These are phyloP conservation scores for Lithobates sylvaticus DNA, from an alignment of 2,797 vertebrate species.

Conservation along the genomic window DNA sequence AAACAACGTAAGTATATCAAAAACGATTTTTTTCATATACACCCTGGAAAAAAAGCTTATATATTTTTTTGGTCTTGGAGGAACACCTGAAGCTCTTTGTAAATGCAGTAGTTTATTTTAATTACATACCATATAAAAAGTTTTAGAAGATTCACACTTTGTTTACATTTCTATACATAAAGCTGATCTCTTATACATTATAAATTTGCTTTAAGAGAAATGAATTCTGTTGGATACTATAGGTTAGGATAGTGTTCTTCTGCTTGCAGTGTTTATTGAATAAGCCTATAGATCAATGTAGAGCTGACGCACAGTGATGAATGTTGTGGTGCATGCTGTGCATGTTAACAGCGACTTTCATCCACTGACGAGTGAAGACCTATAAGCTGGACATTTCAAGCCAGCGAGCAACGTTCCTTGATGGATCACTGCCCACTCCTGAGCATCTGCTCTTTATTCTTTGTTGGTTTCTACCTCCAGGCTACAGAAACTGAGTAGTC, in stretches of 20 bases:
- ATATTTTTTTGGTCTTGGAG: too few species aligned
- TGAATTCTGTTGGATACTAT: not conserved
- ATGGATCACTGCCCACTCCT: slow-evolving; percentile 28
- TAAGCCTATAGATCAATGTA: slow-evolving; percentile 9
- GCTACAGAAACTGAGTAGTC: slow-evolving; percentile 17
- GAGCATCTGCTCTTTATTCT: slow-evolving; percentile 18
- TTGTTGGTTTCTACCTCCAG: slow-evolving; percentile 25
- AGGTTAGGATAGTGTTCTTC: not conserved
- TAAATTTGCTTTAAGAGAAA: too few species aligned
- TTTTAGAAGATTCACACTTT: too few species aligned
- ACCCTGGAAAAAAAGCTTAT: too few species aligned
- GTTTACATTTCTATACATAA: too few species aligned
- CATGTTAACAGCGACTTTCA: slow-evolving; percentile 1
- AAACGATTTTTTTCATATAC: too few species aligned
- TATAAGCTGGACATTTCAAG: not conserved
- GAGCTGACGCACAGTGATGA: not conserved
- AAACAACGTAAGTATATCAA: too few species aligned
- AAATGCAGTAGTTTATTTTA: too few species aligned
- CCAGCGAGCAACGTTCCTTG: not conserved
- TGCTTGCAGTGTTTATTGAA: not conserved
- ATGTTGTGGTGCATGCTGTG: slow-evolving; percentile 3
- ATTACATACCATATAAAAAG: too few species aligned
- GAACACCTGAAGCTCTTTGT: too few species aligned
- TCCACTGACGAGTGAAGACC: not conserved
- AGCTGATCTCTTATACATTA: too few species aligned